Conservation (phyloP, 37 sponge, comb jelly and placozoan species). For the Haliclona indistincta region DNA sequence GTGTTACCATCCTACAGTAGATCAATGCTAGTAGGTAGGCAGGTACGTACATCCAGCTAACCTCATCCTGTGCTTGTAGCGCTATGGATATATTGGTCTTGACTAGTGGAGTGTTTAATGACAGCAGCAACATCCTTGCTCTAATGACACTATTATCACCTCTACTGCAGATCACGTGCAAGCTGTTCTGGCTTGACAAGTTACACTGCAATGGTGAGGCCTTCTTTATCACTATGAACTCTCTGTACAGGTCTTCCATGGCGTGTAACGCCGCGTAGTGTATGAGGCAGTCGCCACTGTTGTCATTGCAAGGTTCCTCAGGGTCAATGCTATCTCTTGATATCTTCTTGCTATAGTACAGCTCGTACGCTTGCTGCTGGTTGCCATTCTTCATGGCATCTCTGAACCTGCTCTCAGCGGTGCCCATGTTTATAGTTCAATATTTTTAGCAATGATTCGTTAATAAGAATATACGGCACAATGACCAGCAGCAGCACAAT, state of each 20-base stretch:
- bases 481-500: background rate
- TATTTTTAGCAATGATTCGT: background rate
- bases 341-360: constrained; percentile 28
- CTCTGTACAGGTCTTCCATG: constrained; percentile 28
- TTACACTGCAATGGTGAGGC: constrained; percentile 43
- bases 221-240: constrained; percentile 6
- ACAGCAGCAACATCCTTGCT: constrained; percentile 10
- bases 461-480: background rate
- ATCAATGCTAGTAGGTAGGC: no score
- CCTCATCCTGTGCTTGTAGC: constrained; percentile 6
- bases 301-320: background rate
- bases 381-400: constrained; percentile 38
- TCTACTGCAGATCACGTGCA: constrained; percentile 60
- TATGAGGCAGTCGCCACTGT: constrained; percentile 28
- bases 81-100: background rate
- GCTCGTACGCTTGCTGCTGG: constrained; percentile 1
- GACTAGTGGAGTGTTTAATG: background rate
- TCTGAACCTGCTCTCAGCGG: constrained; percentile 15
- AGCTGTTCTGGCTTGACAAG: constrained; percentile 21
- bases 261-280: constrained; percentile 55
- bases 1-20: constrained; percentile 62
- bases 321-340: constrained; percentile 25
- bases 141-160: background rate
- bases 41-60: no score
- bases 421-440: constrained; percentile 29